These are phyloP conservation scores for Tragulus kanchil DNA, from an alignment of 2,113 vertebrate species.

Conservation along the genomic window DNA sequence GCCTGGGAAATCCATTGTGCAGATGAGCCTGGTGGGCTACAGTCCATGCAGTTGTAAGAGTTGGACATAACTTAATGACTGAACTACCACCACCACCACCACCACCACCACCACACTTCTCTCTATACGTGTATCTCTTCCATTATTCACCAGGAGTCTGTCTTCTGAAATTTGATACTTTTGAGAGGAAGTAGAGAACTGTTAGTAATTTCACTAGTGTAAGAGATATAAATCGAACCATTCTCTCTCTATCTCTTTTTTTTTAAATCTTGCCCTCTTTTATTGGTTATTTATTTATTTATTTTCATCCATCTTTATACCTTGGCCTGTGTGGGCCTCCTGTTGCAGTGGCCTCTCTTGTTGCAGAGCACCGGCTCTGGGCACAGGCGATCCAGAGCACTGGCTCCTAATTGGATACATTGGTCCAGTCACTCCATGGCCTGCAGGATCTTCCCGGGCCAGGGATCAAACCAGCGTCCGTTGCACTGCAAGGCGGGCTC, in stretches of 20 bases:
- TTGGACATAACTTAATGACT: rapidly evolving
- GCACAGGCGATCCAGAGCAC: too few relatives aligned
- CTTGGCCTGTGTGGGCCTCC: too few relatives aligned
- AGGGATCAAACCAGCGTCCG: too few relatives aligned
- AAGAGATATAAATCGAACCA: neutral
- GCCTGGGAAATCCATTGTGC: neutral
- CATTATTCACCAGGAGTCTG: neutral
- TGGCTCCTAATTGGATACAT: too few relatives aligned
- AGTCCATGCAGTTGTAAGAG: neutral
- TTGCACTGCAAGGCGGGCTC: too few relatives aligned
- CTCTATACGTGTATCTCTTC: neutral
- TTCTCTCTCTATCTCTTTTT: neutral
- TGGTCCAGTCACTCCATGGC: too few relatives aligned
- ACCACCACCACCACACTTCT: neutral
- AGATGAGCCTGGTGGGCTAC: neutral
- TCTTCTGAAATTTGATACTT: neutral
- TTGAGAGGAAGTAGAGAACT: neutral
- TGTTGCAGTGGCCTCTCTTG: too few relatives aligned
- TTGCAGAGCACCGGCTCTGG: too few relatives aligned
- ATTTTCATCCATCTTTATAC: too few relatives aligned
- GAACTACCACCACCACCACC: neutral
- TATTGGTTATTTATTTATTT: too few relatives aligned
- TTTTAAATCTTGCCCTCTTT: too few relatives aligned
- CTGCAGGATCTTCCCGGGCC: too few relatives aligned
- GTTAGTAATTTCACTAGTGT: neutral